A percentile compares a stretch with the other conserved stretches of the same genome.
These are phyloP conservation scores for Chionodraco myersi DNA, from an alignment of 2,113 vertebrate species.

Conservation along the genomic window DNA sequence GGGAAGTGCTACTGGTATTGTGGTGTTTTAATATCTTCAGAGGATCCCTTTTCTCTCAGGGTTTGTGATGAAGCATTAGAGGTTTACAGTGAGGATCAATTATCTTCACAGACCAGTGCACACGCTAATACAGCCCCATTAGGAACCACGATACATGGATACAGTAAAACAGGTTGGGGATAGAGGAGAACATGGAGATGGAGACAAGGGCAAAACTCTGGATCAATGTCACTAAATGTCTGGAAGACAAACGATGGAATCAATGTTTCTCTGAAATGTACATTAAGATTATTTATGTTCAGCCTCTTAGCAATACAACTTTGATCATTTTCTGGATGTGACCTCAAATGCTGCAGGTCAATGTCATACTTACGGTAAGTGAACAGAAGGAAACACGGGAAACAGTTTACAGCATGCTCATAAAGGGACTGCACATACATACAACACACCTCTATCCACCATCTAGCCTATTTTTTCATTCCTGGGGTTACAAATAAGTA, in stretches of 20 bases:
- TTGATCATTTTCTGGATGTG: constrained; percentile 29
- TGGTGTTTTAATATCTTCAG: constrained; percentile 4
- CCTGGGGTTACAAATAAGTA: not conserved
- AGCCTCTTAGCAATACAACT: constrained; percentile 20
- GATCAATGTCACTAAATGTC: constrained; percentile 67
- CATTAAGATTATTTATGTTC: constrained; percentile 56
- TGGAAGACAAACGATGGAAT: constrained; percentile 54
- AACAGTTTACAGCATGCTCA: not conserved
- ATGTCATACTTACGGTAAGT: constrained; percentile 31
- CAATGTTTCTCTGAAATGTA: constrained; percentile 36
- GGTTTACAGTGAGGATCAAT: constrained; percentile 54
- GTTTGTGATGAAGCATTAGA: constrained; percentile 8
- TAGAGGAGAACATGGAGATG: constrained; percentile 22
- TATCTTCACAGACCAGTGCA: constrained; percentile 43
- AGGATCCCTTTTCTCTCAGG: not conserved
- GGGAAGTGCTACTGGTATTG: not conserved
- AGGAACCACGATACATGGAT: constrained; percentile 43
- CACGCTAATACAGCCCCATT: constrained; percentile 43
- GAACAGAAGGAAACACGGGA: not conserved
- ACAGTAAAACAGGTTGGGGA: constrained; percentile 33
- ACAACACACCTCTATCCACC: not conserved
- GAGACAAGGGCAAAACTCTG: constrained; percentile 49
- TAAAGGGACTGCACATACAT: not conserved
- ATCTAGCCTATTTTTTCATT: not conserved
- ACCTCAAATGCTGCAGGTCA: constrained; percentile 47